Evolutionary conservation across 2,888 invertebrate genomes (phyloP), one percentile per base, ranked within the genome.

Genomic region (Rhamphomyia laevipes): DNA sequence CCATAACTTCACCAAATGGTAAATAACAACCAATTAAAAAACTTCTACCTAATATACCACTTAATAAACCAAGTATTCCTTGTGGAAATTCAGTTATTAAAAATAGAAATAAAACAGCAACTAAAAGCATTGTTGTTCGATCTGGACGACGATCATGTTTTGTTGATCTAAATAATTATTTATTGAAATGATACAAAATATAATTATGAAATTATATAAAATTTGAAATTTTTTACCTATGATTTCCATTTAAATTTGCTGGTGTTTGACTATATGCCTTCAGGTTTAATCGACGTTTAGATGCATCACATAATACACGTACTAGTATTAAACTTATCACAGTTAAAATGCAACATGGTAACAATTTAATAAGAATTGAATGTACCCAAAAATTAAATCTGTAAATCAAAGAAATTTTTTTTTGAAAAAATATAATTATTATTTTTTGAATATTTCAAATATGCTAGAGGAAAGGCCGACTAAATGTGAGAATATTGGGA

Each of bases 11-110:
- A 2, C 89, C 89, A 54, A 87, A 81, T 43, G 82, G 74, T 55
- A 80, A 77, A 70, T 94, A 94, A 67, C 89, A 90, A 31, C 79
- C 77, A 46, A 77, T 73, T 63, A 89, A 88, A 68, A 94, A 87
- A 52, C 80, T 79, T 63, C 81, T 66, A 13, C 79, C 77, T 43
- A 82, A 67, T 46, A 85, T 70, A 1, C 82, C 83, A 49, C 81
- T 82, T 61, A 85, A 73, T 43, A 86, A 70, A 2, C 86, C 87
- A 43, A 86, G 70, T 31, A 81, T 76, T 3, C 82, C 88, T 61
- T 89, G 88, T 0, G 94, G 93, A 51, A 94, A 78, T 66, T 94
- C 94, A 0, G 93, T 93, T 21, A 91, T 74, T 2, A 94, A 75
- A 63, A 94, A 94, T 4, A 94, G 73, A 6, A 90, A 68, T 1